Conservation (phyloP, 2,888 invertebrate genomes). For the Drosophila affinis region DNA sequence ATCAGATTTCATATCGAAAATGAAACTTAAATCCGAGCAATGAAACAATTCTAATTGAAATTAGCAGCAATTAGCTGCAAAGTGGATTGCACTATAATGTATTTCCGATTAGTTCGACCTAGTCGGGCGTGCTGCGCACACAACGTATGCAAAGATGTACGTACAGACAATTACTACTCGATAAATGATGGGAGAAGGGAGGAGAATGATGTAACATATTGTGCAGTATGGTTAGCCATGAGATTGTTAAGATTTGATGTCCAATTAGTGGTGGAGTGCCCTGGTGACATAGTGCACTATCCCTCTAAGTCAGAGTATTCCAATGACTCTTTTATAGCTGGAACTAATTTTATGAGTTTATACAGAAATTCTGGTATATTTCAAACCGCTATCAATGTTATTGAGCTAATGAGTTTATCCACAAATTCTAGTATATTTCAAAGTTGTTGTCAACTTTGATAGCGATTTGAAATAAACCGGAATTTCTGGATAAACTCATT, state of each 20-base stretch:
- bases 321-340: too few species aligned
- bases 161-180: not conserved
- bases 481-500: too few species aligned
- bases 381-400: not conserved
- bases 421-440: not conserved
- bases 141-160: not conserved
- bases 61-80: constrained; percentile 19
- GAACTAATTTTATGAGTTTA: not conserved
- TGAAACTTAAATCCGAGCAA: constrained; percentile 4
- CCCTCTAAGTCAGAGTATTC: too few species aligned
- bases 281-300: too few species aligned
- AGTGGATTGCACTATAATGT: not conserved
- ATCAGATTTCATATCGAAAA: not conserved
- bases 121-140: constrained; percentile 6
- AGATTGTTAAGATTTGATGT: too few species aligned
- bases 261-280: too few species aligned
- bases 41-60: constrained; percentile 12
- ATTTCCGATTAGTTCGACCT: not conserved
- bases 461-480: too few species aligned
- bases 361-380: not conserved
- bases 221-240: too few species aligned
- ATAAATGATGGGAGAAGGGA: not conserved
- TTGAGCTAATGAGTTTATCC: not conserved
- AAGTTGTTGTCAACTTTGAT: too few species aligned
- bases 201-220: not conserved